Conservation (phyloP, 2,113 vertebrate genomes). For the Podocnemis expansa region DNA sequence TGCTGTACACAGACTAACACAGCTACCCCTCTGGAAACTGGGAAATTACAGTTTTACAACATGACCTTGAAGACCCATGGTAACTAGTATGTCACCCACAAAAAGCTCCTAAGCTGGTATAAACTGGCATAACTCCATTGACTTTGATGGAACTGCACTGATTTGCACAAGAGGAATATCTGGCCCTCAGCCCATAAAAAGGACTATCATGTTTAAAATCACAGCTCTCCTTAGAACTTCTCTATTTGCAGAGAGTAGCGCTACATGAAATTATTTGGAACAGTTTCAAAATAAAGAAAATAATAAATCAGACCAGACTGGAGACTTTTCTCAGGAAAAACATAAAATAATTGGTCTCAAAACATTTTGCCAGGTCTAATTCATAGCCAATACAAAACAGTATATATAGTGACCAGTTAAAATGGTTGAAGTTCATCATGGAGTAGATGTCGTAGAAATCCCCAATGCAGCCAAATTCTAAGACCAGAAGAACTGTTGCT, state of each 20-base stretch:
- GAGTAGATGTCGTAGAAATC: background rate
- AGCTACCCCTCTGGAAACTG: background rate
- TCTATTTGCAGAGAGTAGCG: background rate
- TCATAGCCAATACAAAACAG: background rate
- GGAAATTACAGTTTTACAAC: background rate
- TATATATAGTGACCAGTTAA: background rate
- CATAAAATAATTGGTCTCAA: background rate
- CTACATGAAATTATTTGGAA: background rate
- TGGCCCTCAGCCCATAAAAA: background rate
- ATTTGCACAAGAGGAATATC: background rate
- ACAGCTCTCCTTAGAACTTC: background rate
- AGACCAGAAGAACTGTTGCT: background rate
- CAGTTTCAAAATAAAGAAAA: background rate
- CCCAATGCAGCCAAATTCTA: background rate
- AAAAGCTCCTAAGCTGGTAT: background rate
- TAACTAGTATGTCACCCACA: too few relatives aligned
- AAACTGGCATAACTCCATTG: background rate
- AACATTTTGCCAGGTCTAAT: background rate
- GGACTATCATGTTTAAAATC: background rate
- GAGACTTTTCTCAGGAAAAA: background rate
- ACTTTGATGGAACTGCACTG: background rate
- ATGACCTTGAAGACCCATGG: background rate
- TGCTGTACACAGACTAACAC: too few relatives aligned
- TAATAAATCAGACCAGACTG: background rate
- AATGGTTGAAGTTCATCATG: rapidly evolving